phyloP scores from a whole-genome alignment of 2,113 vertebrate genomes.

The Eudyptes chrysolophus region DNA sequence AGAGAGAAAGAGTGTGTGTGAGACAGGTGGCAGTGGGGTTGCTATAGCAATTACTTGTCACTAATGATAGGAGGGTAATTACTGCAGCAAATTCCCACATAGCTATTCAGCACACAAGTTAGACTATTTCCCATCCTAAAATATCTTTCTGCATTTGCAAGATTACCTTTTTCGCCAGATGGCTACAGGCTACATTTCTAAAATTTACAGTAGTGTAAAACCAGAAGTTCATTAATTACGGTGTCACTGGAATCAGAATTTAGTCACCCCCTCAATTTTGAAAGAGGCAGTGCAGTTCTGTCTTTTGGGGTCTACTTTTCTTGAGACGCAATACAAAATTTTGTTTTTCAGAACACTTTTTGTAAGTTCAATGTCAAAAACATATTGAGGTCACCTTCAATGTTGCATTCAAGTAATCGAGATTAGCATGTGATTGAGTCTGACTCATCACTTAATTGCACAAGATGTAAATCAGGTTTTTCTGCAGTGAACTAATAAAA shows the following conservation, averaged over 20 bases:
- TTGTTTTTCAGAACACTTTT: not conserved
- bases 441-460: conserved; percentile 52
- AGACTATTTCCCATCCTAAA: conserved; percentile 68
- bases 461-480: conserved; percentile 47
- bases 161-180: conserved; percentile 44
- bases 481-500: conserved; percentile 53
- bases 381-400: conserved; percentile 16
- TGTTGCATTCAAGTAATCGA: not conserved
- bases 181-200: conserved; percentile 9
- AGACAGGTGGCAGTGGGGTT: conserved; percentile 81
- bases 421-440: conserved; percentile 22
- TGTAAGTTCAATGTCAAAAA: conserved; percentile 18
- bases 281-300: not conserved
- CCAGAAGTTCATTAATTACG: not conserved
- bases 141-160: conserved; percentile 50
- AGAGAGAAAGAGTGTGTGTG: conserved; percentile 50
- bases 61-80: conserved; percentile 83
- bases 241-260: not conserved
- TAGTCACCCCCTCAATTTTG: not conserved
- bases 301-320: not conserved
- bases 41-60: conserved; percentile 81
- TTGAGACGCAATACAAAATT: not conserved
- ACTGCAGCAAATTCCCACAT: conserved; percentile 77
- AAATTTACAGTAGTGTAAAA: not conserved
- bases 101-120: conserved; percentile 77